Evolutionary conservation across 2,113 vertebrate genomes (phyloP), one percentile per base, ranked within the genome.

Genomic region (Prietella phreatophila): DNA sequence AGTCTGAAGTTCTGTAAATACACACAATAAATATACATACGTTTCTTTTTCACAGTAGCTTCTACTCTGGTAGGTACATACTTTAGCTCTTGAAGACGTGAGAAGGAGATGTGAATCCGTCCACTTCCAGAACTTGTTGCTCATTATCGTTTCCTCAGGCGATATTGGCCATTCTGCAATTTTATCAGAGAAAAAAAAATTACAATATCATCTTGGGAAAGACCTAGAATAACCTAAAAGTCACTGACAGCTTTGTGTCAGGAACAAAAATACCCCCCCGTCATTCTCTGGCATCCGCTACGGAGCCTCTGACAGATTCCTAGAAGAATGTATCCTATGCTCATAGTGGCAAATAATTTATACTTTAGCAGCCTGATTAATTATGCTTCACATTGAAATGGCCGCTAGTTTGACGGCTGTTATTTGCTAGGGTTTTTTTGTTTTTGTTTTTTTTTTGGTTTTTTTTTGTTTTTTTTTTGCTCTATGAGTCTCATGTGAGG

Each of bases 231-330:
- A 47, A 47, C 42, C 42, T 7, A 47, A 47, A 6, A 47, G 42
- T 47, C 42, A 47, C 6, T 47, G 42, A 47, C 42, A 88, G 53
- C 69, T 88, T 69, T 76, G 78, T 42, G 88, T 73, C 56, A 91
- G 65, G 7, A 33, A 81, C 69, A 78, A 50, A n/a, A 36, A 76
- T 50, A 84, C 53, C 56, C 39, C 58, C 42, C 14, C 89, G 88
- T 85, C 78, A 91, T 92, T 88, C 71, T 58, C 69, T 84, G 87
- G 88, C 85, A 90, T 85, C 89, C 60, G 82, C 87, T 89, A 69
- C 71, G 30, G 83, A 86, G 63, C 47, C 20, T 78, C 71, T 93
- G 75, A 83, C 2, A 47, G 8, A 53, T 58, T 14, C 78, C 15
- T 25, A 42, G 42, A 65, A 27, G 76, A 58, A 58, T 69, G 75